Conservation (phyloP, 2,113 vertebrate genomes). For the Scopus umbretta region DNA sequence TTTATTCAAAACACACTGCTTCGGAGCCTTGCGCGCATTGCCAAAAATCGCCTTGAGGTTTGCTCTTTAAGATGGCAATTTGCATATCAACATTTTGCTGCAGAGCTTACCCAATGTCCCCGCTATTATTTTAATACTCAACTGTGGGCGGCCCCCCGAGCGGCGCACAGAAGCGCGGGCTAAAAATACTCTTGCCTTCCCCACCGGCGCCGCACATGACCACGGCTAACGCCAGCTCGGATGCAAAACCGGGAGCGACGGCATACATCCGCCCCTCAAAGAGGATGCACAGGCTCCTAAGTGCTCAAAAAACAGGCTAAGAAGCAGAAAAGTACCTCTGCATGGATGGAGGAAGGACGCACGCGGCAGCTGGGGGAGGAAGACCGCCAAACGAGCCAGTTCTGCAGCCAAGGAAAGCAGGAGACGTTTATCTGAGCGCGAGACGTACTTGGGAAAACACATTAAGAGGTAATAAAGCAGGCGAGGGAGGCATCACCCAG, state of each 20-base stretch:
- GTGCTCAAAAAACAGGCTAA: neutral
- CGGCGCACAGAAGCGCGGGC: neutral
- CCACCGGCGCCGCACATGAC: neutral
- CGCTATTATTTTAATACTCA: conserved; percentile 17
- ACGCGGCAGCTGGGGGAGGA: neutral
- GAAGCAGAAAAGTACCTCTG: neutral
- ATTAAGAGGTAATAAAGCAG: neutral
- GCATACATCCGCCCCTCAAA: neutral
- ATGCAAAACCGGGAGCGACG: neutral
- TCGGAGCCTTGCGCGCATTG: neutral
- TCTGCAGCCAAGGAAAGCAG: neutral
- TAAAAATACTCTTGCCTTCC: conserved; percentile 43
- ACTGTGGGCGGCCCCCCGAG: conserved; percentile 18
- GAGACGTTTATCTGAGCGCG: accelerated
- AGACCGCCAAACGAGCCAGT: neutral
- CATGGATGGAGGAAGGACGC: neutral
- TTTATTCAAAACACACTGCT: conserved; percentile 23
- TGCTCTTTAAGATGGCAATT: conserved; percentile 35
- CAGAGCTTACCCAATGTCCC: conserved; percentile 14
- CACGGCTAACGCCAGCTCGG: neutral
- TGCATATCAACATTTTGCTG: conserved; percentile 36
- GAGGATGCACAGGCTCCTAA: neutral
- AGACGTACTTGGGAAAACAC: neutral
- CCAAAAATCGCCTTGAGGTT: conserved; percentile 36
- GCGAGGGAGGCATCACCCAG: neutral